Base-by-base conservation (phyloP, 2,113 vertebrate genomes). In the Brachionichthys hirsutus region DNA sequence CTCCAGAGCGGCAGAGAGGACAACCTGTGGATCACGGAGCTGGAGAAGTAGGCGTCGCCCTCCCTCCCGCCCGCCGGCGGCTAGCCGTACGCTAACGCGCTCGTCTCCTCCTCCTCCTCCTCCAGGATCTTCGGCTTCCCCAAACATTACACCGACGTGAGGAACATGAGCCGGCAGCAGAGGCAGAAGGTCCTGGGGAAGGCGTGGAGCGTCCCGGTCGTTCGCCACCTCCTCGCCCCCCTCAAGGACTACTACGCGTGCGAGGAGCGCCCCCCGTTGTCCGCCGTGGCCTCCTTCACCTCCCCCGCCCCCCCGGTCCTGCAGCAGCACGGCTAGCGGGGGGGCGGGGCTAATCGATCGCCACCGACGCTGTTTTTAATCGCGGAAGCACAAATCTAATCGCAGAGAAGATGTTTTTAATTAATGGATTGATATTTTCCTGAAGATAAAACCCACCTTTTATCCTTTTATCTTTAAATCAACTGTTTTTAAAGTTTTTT, bases 171-270 rank as follows among this genome's bases (percentile, higher is more conserved):
- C 48, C 91, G 93, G 0, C 80, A 88, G 1, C 88, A 95, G 87
- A 90, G 95, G 52, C 94, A 96, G 88, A 97, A 93, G 89, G 92
- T 96, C 30, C 88, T 97, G 7, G 94, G 93, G 4, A 89, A 91
- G 43, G 93, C 96, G 0, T 99, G 97, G 97, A 97, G 93, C 0
- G 91, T 97, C 12, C 96, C 96, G 0, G 93, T 98, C 71, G 94
- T 99, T 84, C 90, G 92, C 38, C 96, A 98, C 85, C 93, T 99
- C 60, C 93, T 98, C 7, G 94, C 96, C 36, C 96, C 96, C 0
- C 87, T 99, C 43, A 99, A 97, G 86, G 96, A 98, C 87, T 98
- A 99, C 69, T 99, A 97, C 70, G 91, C 95, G 70, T 98, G 94
- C 42, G 93, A 97, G 85, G 92, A 95, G 54, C 57, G 85, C 6